A percentile compares a stretch with the other conserved stretches of the same genome.
These are phyloP conservation scores for Pelosia muscerda DNA, from an alignment of 2,888 invertebrate genomes.

Conservation along the genomic window DNA sequence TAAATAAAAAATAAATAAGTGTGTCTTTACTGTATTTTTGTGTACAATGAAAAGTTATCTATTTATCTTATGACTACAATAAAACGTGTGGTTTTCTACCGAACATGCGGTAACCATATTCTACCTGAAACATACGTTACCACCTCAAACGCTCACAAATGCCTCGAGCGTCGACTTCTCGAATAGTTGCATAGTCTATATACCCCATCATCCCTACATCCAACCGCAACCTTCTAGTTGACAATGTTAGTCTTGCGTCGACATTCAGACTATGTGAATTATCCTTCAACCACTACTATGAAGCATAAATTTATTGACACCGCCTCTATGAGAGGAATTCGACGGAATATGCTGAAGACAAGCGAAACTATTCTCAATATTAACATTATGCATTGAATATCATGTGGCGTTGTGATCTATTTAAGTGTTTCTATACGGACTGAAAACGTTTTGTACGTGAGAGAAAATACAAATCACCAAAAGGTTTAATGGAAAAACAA, in stretches of 20 bases:
- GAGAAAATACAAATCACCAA: not conserved
- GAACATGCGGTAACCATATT: not conserved
- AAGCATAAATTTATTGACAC: slow-evolving; percentile 72
- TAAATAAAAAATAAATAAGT: too few species aligned
- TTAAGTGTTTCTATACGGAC: not conserved
- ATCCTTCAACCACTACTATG: slow-evolving; percentile 67
- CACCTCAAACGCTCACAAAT: slow-evolving; percentile 34
- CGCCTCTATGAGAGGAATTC: slow-evolving; percentile 58
- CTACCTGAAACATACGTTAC: slow-evolving; percentile 7
- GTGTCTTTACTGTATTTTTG: too few species aligned
- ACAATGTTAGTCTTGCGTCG: slow-evolving; percentile 68
- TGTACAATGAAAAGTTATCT: too few species aligned
- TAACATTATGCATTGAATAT: slow-evolving; percentile 16
- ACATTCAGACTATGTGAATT: slow-evolving; percentile 75
- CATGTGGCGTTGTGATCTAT: not conserved
- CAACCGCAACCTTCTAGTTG: slow-evolving; percentile 65
- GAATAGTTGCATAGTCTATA: slow-evolving; percentile 70
- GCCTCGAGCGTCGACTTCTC: slow-evolving; percentile 52
- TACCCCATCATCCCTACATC: slow-evolving; percentile 53
- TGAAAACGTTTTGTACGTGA: not conserved
- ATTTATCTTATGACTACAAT: not conserved
- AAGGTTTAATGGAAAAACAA: slow-evolving; percentile 5
- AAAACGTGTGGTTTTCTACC: not conserved
- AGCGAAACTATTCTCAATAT: slow-evolving; percentile 39
- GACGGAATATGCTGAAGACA: slow-evolving; percentile 37